Conservation (phyloP, 2,888 invertebrate genomes). For the Heliconius sara region DNA sequence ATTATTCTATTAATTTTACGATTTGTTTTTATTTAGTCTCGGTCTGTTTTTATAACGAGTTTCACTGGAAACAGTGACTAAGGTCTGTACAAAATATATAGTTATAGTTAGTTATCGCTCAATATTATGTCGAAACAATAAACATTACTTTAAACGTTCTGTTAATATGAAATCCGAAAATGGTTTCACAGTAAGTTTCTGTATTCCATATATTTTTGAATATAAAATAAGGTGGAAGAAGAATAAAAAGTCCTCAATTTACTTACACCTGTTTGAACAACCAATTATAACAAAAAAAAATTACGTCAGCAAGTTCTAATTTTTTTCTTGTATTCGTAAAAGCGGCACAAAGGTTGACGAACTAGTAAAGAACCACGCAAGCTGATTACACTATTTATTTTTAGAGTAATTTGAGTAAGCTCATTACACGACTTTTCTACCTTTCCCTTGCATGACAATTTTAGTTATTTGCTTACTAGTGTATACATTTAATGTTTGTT, state of each 20-base stretch:
- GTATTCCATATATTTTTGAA: not conserved
- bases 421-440: not conserved
- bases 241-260: not conserved
- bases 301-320: slow-evolving; percentile 26
- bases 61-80: not conserved
- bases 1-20: slow-evolving; percentile 6
- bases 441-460: not conserved
- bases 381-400: slow-evolving; percentile 22
- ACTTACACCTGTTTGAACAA: slow-evolving; percentile 19
- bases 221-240: not conserved
- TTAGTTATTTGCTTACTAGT: not conserved
- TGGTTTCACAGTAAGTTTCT: not conserved
- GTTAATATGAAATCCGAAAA: not conserved
- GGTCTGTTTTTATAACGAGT: slow-evolving; percentile 10
- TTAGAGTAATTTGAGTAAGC: slow-evolving; percentile 20
- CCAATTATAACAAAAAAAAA: slow-evolving; percentile 50
- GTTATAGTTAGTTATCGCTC: not conserved
- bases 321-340: slow-evolving; percentile 49
- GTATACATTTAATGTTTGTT: not conserved
- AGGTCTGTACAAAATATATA: not conserved
- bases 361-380: slow-evolving; percentile 39
- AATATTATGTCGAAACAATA: not conserved
- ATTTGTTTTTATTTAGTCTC: slow-evolving; percentile 2
- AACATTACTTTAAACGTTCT: not conserved
- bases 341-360: slow-evolving; percentile 56